phyloP scores from a whole-genome alignment of 35 echinoderm and acorn worm species.

The Lytechinus variegatus region DNA sequence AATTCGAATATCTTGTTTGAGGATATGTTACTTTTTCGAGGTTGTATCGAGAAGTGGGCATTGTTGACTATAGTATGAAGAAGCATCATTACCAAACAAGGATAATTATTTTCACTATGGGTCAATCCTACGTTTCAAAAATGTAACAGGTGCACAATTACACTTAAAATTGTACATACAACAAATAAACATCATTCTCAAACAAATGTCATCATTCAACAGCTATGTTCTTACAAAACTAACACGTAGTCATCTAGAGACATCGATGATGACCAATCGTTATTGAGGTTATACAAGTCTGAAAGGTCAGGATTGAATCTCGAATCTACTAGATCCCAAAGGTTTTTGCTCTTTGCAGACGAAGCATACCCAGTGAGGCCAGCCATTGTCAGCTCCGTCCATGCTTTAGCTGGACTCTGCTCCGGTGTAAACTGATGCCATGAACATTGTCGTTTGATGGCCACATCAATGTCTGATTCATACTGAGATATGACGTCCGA shows the following conservation, averaged over 20 bases:
- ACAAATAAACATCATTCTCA: neutral
- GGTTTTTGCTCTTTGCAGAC: neutral
- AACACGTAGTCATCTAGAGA: neutral
- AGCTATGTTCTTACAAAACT: neutral
- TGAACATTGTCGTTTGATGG: neutral
- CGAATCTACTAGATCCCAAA: neutral
- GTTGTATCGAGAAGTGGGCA: too few relatives aligned
- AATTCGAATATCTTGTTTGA: too few relatives aligned
- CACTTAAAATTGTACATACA: neutral
- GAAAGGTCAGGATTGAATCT: neutral
- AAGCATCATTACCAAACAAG: too few relatives aligned
- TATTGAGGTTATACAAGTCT: neutral
- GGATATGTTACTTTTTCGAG: too few relatives aligned
- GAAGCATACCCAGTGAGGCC: neutral
- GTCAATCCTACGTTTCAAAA: too few relatives aligned
- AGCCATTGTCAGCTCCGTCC: neutral
- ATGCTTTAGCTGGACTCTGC: neutral
- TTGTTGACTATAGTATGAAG: too few relatives aligned
- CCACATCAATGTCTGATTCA: neutral
- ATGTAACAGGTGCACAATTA: too few relatives aligned
- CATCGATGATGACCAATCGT: neutral
- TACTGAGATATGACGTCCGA: neutral
- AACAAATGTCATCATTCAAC: neutral
- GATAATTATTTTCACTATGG: too few relatives aligned
- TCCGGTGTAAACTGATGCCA: neutral